phyloP scores from a whole-genome alignment of 2,888 invertebrate species.

The Cybosia mesomella region DNA sequence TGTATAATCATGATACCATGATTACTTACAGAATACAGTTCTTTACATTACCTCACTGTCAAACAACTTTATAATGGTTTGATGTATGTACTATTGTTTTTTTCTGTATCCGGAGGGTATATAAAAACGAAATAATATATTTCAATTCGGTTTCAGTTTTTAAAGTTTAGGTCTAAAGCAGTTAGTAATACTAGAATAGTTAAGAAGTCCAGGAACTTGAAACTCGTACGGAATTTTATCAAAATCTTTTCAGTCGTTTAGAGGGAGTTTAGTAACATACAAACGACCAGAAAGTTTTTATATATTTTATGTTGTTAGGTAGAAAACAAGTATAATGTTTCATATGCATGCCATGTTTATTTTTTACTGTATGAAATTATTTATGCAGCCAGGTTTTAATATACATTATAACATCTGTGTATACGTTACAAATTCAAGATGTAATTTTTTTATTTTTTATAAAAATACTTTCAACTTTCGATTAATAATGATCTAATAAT shows the following conservation, averaged over 20 bases:
- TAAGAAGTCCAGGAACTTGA: not conserved
- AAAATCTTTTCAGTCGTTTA: too few relatives aligned
- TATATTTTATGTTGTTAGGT: not conserved
- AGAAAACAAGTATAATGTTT: not conserved
- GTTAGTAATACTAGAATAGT: not conserved
- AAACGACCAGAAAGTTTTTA: not conserved
- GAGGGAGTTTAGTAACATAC: too few relatives aligned
- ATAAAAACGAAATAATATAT: too few relatives aligned
- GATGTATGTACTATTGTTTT: not conserved
- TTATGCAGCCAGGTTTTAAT: not conserved
- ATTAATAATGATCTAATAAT: not conserved
- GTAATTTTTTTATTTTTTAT: not conserved
- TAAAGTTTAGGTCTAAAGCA: not conserved
- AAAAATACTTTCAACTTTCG: not conserved
- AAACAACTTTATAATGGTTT: conserved; percentile 10
- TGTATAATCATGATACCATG: conserved; percentile 49
- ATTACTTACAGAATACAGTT: conserved; percentile 30
- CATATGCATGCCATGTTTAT: not conserved
- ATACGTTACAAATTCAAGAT: not conserved
- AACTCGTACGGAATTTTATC: too few relatives aligned
- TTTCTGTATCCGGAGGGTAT: not conserved
- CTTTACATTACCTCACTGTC: conserved; percentile 45
- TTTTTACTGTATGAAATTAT: not conserved
- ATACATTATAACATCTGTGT: not conserved
- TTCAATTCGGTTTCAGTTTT: too few relatives aligned